These are phyloP conservation scores for Petrophora chlorosata DNA, from an alignment of 2,888 invertebrate genomes.

Conservation along the genomic window DNA sequence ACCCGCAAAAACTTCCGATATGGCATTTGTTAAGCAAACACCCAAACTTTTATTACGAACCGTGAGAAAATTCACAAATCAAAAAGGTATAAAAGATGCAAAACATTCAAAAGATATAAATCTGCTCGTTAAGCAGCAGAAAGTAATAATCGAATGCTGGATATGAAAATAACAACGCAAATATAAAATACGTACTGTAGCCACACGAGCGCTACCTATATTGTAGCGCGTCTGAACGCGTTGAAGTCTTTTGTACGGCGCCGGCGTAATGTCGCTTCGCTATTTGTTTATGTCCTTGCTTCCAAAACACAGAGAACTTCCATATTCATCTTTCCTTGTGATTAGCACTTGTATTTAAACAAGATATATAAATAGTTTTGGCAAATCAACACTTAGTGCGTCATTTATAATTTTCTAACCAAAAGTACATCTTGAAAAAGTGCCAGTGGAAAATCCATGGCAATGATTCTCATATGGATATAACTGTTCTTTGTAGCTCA, in stretches of 20 bases:
- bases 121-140: conserved; percentile 15
- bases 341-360: not conserved
- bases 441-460: conserved; percentile 30
- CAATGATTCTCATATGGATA: conserved; percentile 47
- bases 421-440: conserved; percentile 19
- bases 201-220: conserved; percentile 23
- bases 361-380: not conserved
- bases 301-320: not conserved
- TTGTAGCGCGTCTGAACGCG: conserved; percentile 46
- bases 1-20: not conserved
- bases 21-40: not conserved
- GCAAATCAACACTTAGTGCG: not conserved
- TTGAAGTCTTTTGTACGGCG: conserved; percentile 69
- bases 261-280: conserved; percentile 20
- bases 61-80: not conserved
- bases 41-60: not conserved
- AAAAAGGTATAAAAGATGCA: not conserved
- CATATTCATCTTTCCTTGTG: not conserved
- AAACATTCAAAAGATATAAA: conserved; percentile 4
- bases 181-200: conserved; percentile 1
- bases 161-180: conserved; percentile 19
- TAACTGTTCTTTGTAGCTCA: conserved; percentile 65
- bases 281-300: conserved; percentile 7
- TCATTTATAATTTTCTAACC: conserved; percentile 6
- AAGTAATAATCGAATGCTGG: conserved; percentile 13